Percentiles rank a stretch among this genome's conserved stretches.
These are phyloP conservation scores for Tanaodytes sp. DNA, from an alignment of 2,888 invertebrate species.

Conservation along the genomic window DNA sequence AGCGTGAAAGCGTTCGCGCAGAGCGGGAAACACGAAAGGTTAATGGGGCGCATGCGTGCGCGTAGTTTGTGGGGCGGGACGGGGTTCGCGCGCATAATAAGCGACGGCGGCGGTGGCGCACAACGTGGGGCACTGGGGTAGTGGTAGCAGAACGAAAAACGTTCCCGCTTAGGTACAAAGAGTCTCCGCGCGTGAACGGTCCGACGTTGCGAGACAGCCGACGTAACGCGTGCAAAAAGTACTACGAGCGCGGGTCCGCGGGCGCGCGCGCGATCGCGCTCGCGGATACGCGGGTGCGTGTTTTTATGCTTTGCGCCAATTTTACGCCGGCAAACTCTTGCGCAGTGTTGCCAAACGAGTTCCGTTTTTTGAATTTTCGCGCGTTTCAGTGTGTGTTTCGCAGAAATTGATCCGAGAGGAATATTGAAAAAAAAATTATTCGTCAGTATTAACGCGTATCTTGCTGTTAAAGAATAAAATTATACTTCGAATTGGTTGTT, in stretches of 20 bases:
- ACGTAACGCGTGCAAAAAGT: slow-evolving; percentile 37
- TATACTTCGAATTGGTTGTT: too few species aligned
- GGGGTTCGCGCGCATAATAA: slow-evolving; percentile 29
- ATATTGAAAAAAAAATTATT: too few species aligned
- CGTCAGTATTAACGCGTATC: too few species aligned
- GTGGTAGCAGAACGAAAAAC: slow-evolving; percentile 61
- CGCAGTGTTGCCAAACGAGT: too few species aligned
- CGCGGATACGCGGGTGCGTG: too few species aligned
- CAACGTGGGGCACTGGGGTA: slow-evolving; percentile 67
- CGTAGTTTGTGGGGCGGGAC: background rate
- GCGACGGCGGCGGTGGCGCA: slow-evolving; percentile 45
- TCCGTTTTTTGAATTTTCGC: too few species aligned
- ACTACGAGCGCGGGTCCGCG: slow-evolving; percentile 41
- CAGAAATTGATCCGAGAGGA: too few species aligned
- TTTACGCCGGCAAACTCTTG: slow-evolving; percentile 11
- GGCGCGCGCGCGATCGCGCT: slow-evolving; percentile 48
- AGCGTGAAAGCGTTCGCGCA: background rate
- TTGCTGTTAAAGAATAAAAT: too few species aligned
- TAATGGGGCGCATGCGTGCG: background rate
- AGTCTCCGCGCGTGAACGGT: slow-evolving; percentile 51
- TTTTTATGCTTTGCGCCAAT: too few species aligned
- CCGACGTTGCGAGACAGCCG: slow-evolving; percentile 50
- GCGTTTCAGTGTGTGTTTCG: too few species aligned
- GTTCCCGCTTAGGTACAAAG: slow-evolving; percentile 49
- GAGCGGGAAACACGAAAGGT: background rate